A percentile compares a stretch with the other conserved stretches of the same genome.
Conservation (phyloP, 2,113 vertebrate genomes). For the Rana temporaria region DNA sequence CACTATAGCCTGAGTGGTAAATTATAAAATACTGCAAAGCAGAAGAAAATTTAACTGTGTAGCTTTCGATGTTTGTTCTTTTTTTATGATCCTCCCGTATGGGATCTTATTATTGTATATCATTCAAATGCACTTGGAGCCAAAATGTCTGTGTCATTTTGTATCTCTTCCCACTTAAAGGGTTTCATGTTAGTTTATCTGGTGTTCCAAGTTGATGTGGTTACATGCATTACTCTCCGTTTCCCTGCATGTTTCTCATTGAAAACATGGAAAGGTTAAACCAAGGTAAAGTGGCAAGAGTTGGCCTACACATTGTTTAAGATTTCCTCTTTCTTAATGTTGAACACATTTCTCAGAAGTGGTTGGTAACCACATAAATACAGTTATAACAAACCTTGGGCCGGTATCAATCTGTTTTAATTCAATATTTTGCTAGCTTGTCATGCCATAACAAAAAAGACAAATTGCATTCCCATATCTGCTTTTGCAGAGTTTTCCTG, state of each 20-base stretch:
- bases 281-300: constrained; percentile 25
- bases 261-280: constrained; percentile 26
- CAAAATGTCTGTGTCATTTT: constrained; percentile 34
- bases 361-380: constrained; percentile 46
- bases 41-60: neutral
- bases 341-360: constrained; percentile 27
- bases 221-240: constrained; percentile 15
- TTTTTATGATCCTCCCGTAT: neutral
- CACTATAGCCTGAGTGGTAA: no score
- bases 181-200: constrained; percentile 35
- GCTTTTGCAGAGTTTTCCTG: neutral
- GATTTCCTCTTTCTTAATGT: constrained; percentile 32
- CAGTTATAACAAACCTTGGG: constrained; percentile 7
- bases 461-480: constrained; percentile 3
- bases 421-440: constrained; percentile 16
- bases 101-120: constrained; percentile 10
- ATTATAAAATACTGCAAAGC: neutral
- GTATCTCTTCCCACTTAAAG: constrained; percentile 24
- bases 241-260: constrained; percentile 36
- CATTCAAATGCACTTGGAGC: constrained; percentile 15
- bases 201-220: constrained; percentile 34
- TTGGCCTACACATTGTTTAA: constrained; percentile 19
- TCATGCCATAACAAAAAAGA: neutral
- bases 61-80: neutral
- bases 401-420: neutral